These are phyloP conservation scores for Podargus strigoides DNA, from an alignment of 2,797 vertebrate genomes.

Conservation along the genomic window DNA sequence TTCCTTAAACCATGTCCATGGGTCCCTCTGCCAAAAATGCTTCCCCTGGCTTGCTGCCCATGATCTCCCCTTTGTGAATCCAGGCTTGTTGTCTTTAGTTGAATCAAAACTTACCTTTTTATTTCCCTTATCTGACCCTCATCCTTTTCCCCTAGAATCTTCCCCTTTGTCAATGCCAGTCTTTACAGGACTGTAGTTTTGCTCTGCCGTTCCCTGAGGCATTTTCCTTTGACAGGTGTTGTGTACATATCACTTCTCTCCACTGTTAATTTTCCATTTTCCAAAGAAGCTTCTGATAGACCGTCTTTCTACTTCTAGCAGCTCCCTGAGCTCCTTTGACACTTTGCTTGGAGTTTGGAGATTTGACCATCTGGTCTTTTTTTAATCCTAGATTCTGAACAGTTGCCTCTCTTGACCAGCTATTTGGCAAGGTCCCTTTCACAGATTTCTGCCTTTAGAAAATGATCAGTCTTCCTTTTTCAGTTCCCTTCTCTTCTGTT, in stretches of 20 bases:
- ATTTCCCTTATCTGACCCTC: background rate
- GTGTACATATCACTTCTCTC: background rate
- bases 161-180: background rate
- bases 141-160: background rate
- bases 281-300: background rate
- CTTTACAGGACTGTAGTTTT: background rate
- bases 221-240: background rate
- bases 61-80: background rate
- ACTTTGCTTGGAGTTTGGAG: background rate
- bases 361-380: background rate
- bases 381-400: background rate
- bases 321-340: background rate
- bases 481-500: background rate
- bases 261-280: background rate
- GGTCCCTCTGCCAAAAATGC: background rate
- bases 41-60: background rate
- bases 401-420: background rate
- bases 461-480: background rate
- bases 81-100: background rate
- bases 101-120: background rate
- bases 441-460: background rate
- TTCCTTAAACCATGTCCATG: background rate
- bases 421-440: background rate
- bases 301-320: background rate
- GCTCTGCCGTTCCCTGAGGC: background rate